Evolutionary conservation across 1,140 invertebrate species (phyloP).

Genomic region (Oedothorax gibbosus): DNA sequence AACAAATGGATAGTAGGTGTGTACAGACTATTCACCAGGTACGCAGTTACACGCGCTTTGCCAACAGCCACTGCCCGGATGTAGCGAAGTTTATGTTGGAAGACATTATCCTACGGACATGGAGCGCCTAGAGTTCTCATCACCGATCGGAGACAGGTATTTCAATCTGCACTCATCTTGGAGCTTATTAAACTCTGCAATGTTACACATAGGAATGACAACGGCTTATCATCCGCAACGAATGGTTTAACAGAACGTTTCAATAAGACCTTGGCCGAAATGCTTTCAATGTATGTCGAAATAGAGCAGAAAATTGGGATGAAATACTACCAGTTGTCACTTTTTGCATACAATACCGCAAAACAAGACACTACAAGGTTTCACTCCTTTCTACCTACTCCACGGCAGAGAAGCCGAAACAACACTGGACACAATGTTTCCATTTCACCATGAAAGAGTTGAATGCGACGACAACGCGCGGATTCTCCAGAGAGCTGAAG

Average conservation of each 20-base stretch:
- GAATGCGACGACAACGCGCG: neutral
- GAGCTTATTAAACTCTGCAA: neutral
- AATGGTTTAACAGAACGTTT: neutral
- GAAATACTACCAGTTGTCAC: neutral
- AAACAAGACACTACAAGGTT: neutral
- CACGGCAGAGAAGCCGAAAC: neutral
- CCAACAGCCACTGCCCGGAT: too few relatives aligned
- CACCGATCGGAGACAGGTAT: neutral
- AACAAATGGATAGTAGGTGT: constrained; percentile 11
- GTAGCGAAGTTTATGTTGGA: neutral
- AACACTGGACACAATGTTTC: too few relatives aligned
- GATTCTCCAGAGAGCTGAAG: neutral
- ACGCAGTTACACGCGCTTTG: neutral
- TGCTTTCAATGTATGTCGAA: constrained; percentile 16
- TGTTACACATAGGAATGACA: neutral
- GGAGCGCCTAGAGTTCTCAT: neutral
- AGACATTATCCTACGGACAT: neutral
- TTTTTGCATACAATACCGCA: neutral
- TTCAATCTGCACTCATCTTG: neutral
- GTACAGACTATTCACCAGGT: neutral
- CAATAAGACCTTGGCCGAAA: neutral
- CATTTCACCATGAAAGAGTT: too few relatives aligned
- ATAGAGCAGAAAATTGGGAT: neutral
- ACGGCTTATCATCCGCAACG: constrained; percentile 7
- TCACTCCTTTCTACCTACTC: neutral